phyloP scores from a whole-genome alignment of 2,113 vertebrate species.

The Pygoscelis antarcticus region DNA sequence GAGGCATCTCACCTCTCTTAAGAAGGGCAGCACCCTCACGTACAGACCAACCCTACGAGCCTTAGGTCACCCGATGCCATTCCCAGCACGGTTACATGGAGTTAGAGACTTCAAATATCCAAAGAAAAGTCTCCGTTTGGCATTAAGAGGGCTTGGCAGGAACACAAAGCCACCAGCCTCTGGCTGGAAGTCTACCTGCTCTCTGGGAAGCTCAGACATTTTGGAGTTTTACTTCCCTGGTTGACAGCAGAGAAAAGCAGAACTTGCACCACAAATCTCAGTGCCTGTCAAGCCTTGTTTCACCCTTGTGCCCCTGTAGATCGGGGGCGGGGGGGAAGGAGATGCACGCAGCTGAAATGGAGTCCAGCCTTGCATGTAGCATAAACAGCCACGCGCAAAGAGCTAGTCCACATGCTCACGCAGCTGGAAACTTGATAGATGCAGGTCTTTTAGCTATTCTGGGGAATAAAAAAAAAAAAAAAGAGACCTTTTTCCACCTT shows the following conservation, averaged over 20 bases:
- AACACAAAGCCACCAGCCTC: background rate
- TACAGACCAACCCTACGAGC: background rate
- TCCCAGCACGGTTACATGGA: background rate
- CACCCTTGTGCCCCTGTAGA: background rate
- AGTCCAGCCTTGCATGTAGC: background rate
- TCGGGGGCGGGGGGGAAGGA: background rate
- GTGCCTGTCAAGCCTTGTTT: background rate
- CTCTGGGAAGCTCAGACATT: background rate
- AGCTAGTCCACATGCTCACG: background rate
- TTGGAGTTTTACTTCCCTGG: background rate
- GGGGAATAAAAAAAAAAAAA: too few species aligned
- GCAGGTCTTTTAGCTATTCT: background rate
- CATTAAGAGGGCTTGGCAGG: background rate
- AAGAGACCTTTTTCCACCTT: background rate
- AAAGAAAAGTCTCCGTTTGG: background rate
- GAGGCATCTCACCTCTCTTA: background rate
- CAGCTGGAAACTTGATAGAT: background rate
- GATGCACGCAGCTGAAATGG: background rate
- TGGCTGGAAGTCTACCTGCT: background rate
- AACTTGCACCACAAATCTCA: background rate
- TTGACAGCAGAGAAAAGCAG: background rate
- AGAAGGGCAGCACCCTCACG: background rate
- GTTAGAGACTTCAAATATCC: background rate
- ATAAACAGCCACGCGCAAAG: background rate
- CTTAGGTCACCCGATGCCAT: background rate